Base-by-base conservation (phyloP, 2,888 invertebrate genomes). In the Blera fallax region DNA sequence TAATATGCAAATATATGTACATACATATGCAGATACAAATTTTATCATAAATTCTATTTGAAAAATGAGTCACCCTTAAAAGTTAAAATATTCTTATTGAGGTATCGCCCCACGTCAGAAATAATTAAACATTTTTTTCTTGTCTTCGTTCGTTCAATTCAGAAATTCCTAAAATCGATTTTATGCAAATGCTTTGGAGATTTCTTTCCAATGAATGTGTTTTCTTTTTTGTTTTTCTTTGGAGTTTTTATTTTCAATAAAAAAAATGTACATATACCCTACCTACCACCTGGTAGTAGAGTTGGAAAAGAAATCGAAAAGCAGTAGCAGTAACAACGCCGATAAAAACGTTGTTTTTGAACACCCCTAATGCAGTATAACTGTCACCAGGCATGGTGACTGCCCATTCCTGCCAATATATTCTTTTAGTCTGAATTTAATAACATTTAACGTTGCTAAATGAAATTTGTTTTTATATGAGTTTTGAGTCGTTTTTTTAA, bases 101-200 rank as follows among this genome's bases (percentile, higher is more conserved):
- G 67, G 67, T 73, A 62, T 64, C 60, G 48, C 67, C 79, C 73
- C 60, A 48, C 73, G 62, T 64, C 48, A 73, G 54, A 67, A 73
- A 84, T 74, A 84, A 84, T 84, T 84, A 84, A 67, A 73, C 60
- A 73, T 60, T 58, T 50, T 62, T 43, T 43, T 77, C n/a, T 73
- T 62, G 65, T 84, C 73, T 62, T 60, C 73, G 34, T 48, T 73
- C 65, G 62, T 82, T 70, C 37, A 45, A 65, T 73, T 79, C 43
- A 64, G 48, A 84, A 79, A 84, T 73, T 60, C 50, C 69, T 70
- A 73, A 84, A 84, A 73, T 84, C 83, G 83, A 84, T 84, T 84
- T 78, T 84, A 84, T 84, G 79, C 79, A 84, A 84, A 84, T 84
- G 78, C 67, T 84, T 67, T 56, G 56, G 14, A 73, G 69, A 67